phyloP scores from a whole-genome alignment of 2,888 invertebrate genomes.

The Phortica magna region DNA sequence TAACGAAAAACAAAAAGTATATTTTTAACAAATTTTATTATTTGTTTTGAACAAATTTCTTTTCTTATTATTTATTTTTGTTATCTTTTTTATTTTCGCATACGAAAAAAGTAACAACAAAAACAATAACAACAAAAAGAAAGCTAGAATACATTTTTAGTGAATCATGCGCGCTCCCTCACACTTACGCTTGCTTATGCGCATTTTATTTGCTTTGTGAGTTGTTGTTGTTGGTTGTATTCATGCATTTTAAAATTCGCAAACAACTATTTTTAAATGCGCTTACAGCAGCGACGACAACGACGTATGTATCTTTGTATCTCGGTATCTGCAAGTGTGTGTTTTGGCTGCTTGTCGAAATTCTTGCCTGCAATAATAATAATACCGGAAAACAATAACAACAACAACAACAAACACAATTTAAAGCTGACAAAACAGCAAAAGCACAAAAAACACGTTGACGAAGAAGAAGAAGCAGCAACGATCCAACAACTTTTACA shows the following conservation, averaged over 20 bases:
- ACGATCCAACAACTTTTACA: neutral
- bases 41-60: conserved; percentile 47
- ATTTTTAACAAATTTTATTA: conserved; percentile 51
- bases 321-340: neutral
- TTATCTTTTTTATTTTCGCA: conserved; percentile 43
- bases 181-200: neutral
- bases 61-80: conserved; percentile 55
- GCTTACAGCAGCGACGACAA: conserved; percentile 57
- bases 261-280: conserved; percentile 69
- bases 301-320: conserved; percentile 37
- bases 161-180: too few species aligned
- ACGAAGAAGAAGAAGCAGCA: neutral
- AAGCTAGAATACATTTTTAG: too few species aligned
- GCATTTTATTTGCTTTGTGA: conserved; percentile 40
- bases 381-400: conserved; percentile 62
- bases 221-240: conserved; percentile 28
- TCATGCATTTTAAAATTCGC: conserved; percentile 54
- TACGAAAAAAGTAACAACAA: conserved; percentile 55
- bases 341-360: conserved; percentile 41
- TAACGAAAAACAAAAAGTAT: conserved; percentile 21
- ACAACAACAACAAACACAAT: conserved; percentile 27
- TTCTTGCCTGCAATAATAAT: conserved; percentile 53
- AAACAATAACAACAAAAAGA: conserved; percentile 52
- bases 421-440: neutral
- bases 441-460: neutral